Percentiles rank a stretch among this genome's conserved stretches.
phyloP scores from a whole-genome alignment of 2,797 vertebrate species.

The Pristis pectinata region DNA sequence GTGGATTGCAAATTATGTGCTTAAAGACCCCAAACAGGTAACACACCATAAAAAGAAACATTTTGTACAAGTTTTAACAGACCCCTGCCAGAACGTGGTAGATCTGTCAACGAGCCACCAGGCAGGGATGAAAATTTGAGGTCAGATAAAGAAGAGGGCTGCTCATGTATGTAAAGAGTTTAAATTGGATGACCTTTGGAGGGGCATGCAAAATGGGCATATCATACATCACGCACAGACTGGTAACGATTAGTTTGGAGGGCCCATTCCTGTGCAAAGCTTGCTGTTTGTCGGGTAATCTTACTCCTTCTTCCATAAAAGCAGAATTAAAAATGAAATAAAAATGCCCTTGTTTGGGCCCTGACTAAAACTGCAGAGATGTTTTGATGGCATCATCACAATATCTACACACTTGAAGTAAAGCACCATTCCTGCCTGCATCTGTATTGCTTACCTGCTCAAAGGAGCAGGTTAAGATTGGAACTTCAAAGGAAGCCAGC shows the following conservation, averaged over 20 bases:
- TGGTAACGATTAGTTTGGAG: no score
- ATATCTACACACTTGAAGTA: not conserved
- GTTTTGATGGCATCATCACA: not conserved
- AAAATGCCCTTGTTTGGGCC: not conserved
- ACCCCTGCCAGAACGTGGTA: not conserved
- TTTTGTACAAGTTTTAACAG: not conserved
- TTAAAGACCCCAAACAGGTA: not conserved
- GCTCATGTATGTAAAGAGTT: no score
- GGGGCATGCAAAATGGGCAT: no score
- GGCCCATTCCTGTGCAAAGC: no score
- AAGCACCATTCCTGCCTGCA: not conserved
- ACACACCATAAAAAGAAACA: not conserved
- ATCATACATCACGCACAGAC: no score
- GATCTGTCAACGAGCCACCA: no score
- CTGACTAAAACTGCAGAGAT: not conserved
- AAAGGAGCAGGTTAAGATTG: not conserved
- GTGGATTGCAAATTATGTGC: not conserved
- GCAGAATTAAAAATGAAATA: not conserved
- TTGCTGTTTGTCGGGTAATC: no score
- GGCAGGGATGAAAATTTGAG: not conserved
- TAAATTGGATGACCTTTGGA: not conserved
- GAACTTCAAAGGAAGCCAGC: not conserved
- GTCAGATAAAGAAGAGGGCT: not conserved
- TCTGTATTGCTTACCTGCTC: not conserved
- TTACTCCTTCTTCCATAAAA: not conserved